These are phyloP conservation scores for Podarcis cretensis DNA, from an alignment of 2,113 vertebrate genomes.

Conservation along the genomic window DNA sequence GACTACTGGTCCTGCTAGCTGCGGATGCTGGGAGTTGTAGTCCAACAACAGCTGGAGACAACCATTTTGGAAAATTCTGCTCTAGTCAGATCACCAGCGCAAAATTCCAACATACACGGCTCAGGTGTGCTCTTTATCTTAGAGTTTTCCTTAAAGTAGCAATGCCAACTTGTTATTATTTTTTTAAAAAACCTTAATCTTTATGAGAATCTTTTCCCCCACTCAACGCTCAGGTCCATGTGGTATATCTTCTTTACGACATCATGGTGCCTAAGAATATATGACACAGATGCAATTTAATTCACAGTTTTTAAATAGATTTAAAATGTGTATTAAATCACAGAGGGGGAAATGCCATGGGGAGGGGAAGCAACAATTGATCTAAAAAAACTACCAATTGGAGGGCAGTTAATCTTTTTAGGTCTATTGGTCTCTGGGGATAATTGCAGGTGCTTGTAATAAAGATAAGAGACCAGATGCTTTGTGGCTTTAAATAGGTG, in stretches of 20 bases:
- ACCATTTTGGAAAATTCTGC: no score
- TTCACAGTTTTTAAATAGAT: slow-evolving; percentile 26
- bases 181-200: background rate
- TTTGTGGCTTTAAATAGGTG: background rate
- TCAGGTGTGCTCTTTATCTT: background rate
- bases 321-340: slow-evolving; percentile 10
- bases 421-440: background rate
- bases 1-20: no score
- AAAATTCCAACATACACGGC: background rate
- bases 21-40: no score
- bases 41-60: no score
- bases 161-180: background rate
- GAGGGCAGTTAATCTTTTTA: background rate
- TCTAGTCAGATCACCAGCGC: background rate
- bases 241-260: background rate
- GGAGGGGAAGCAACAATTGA: slow-evolving; percentile 17
- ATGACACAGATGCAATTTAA: background rate
- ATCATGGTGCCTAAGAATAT: background rate
- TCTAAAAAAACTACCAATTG: slow-evolving; percentile 17
- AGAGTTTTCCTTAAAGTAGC: background rate
- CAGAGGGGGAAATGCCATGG: background rate
- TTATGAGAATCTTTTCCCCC: background rate
- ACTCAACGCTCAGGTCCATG: background rate
- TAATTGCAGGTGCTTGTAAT: background rate
- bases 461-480: slow-evolving; percentile 14